Evolutionary conservation across 2,113 vertebrate genomes (phyloP).

Genomic region (Otus sunia): DNA sequence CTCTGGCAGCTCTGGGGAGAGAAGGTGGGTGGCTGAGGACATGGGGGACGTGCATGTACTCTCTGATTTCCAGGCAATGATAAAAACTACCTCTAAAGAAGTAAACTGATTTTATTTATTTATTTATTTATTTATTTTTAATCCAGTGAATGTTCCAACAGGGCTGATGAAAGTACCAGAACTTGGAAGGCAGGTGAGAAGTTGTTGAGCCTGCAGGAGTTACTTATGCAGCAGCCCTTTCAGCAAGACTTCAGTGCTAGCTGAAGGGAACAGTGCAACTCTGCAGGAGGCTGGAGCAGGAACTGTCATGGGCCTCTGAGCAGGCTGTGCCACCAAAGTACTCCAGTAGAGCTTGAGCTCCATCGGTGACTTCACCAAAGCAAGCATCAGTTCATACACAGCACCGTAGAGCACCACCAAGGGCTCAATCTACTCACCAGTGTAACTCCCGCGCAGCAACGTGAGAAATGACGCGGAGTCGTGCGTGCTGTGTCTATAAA

Average conservation of each 20-base stretch:
- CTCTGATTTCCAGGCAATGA: too few species aligned
- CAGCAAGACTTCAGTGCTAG: not conserved
- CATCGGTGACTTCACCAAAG: rapidly evolving
- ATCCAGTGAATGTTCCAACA: not conserved
- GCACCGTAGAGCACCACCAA: rapidly evolving
- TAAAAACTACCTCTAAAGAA: not conserved
- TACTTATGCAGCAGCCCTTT: not conserved
- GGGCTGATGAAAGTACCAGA: not conserved
- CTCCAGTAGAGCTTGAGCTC: not conserved
- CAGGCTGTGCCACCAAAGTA: rapidly evolving
- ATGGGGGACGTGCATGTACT: rapidly evolving
- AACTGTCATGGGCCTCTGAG: rapidly evolving
- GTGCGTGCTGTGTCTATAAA: rapidly evolving
- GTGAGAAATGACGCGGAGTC: rapidly evolving
- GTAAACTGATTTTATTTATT: not conserved
- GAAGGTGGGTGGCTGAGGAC: not conserved
- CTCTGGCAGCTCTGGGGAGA: not conserved
- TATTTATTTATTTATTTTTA: not conserved
- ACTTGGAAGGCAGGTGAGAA: not conserved
- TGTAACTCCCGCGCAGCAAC: rapidly evolving
- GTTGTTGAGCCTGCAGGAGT: not conserved
- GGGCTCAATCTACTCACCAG: rapidly evolving
- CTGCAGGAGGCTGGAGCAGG: not conserved
- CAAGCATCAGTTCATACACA: rapidly evolving
- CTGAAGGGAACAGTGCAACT: too few species aligned